Evolutionary conservation across 92 coral and sea anemone species (phyloP).

Genomic region (Bergia puertoricense): DNA sequence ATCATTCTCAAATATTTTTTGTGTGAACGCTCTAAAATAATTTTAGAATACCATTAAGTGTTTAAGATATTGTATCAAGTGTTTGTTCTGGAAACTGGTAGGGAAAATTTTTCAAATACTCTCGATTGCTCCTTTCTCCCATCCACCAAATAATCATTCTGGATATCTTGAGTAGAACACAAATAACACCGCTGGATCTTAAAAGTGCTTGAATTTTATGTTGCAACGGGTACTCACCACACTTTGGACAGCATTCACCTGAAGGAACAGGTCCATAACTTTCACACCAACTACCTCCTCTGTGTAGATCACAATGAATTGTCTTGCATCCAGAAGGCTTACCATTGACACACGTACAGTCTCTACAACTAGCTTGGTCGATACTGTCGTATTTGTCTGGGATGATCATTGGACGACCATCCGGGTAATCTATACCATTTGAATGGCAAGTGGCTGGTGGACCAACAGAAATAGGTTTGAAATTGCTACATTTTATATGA

Average conservation of each 20-base stretch:
- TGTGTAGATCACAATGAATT: not conserved
- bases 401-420: not conserved
- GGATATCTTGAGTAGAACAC: too few relatives aligned
- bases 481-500: too few relatives aligned
- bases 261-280: not conserved
- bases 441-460: not conserved
- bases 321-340: not conserved
- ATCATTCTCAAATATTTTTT: too few relatives aligned
- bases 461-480: not conserved
- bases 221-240: not conserved
- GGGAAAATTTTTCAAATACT: too few relatives aligned
- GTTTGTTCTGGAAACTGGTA: too few relatives aligned
- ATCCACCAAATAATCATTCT: too few relatives aligned
- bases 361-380: not conserved
- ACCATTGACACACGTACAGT: slow-evolving; percentile 11
- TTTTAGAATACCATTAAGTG: too few relatives aligned
- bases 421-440: not conserved
- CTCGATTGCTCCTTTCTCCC: too few relatives aligned
- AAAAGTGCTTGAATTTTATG: too few relatives aligned
- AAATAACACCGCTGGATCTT: too few relatives aligned
- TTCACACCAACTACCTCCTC: not conserved
- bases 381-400: not conserved
- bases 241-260: not conserved
- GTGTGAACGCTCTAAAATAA: too few relatives aligned
- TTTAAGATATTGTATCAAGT: too few relatives aligned